phyloP scores from a whole-genome alignment of 30 jellyfish, hydroid and myxozoan species.

The Hydractinia echinata region DNA sequence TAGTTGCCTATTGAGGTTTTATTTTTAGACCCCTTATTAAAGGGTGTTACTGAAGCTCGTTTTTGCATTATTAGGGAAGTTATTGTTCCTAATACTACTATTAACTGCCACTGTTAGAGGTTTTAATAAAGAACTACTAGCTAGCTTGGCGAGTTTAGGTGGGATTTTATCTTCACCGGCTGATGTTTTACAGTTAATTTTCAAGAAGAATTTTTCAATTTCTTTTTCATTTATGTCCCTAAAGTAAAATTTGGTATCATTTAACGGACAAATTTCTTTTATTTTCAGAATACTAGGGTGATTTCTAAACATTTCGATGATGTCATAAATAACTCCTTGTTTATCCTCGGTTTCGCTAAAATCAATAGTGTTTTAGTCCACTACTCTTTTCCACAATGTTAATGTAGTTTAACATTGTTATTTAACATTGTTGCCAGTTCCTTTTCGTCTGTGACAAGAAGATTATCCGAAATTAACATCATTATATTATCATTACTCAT shows the following conservation, averaged over 20 bases:
- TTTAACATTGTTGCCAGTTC: conserved; percentile 36
- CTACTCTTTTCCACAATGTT: conserved; percentile 26
- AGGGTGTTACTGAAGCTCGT: conserved; percentile 32
- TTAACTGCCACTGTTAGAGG: background rate
- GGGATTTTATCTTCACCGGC: conserved; percentile 29
- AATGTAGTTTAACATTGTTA: conserved; percentile 8
- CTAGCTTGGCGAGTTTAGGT: conserved; percentile 33
- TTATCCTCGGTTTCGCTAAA: background rate
- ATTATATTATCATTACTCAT: background rate
- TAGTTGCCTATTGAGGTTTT: conserved; percentile 12
- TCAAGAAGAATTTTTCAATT: background rate
- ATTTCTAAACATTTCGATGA: conserved; percentile 32
- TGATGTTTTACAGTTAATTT: conserved; percentile 16
- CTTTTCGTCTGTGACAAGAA: conserved; percentile 16
- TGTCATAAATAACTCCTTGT: background rate
- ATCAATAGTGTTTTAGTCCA: conserved; percentile 17
- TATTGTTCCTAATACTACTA: conserved; percentile 5
- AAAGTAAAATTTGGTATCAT: conserved; percentile 25
- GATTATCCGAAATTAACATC: conserved; percentile 28
- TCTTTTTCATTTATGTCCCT: background rate
- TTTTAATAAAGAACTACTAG: background rate
- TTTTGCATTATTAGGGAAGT: conserved; percentile 13
- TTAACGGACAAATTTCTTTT: too few relatives aligned
- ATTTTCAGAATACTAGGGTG: conserved; percentile 50
- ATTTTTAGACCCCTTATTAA: conserved; percentile 23